A percentile compares a stretch with the other conserved stretches of the same genome.
Evolutionary conservation across 2,888 invertebrate species (phyloP).

Genomic region (Artemia sinica): DNA sequence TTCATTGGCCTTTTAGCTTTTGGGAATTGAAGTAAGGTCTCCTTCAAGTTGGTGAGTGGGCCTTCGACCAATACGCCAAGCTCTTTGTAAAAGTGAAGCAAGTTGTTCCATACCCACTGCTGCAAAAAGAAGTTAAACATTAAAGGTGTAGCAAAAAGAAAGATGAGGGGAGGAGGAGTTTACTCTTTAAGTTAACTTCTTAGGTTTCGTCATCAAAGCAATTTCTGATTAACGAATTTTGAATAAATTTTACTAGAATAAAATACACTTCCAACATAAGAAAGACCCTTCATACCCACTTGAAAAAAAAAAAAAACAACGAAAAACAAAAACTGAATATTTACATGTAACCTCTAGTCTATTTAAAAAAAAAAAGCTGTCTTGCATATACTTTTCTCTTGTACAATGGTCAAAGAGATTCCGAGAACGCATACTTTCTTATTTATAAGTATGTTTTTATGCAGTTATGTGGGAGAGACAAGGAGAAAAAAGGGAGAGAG

Average conservation of each 20-base stretch:
- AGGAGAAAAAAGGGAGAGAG: too few species aligned
- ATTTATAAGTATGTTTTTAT: too few species aligned
- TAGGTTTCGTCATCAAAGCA: too few species aligned
- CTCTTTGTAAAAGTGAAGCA: constrained; percentile 91
- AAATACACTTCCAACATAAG: background rate
- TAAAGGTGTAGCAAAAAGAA: background rate
- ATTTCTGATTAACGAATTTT: background rate
- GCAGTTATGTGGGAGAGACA: too few species aligned
- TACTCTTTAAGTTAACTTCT: background rate
- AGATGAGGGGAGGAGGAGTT: background rate
- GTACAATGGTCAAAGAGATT: too few species aligned
- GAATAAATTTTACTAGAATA: background rate
- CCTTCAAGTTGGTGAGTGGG: constrained; percentile 86
- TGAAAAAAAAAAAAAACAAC: too few species aligned
- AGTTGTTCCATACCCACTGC: constrained; percentile 95
- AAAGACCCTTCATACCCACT: too few species aligned
- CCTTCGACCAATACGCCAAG: constrained; percentile 93
- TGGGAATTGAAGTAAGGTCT: constrained; percentile 87
- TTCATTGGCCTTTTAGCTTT: constrained; percentile 92
- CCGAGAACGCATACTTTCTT: too few species aligned
- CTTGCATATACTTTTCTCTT: too few species aligned
- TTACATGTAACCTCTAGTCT: too few species aligned
- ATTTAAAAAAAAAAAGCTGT: too few species aligned
- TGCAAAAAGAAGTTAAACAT: constrained; percentile 27
- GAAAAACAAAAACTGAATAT: too few species aligned